Base-by-base conservation (phyloP, 2,113 vertebrate species). In the Xiphophorus maculatus region DNA sequence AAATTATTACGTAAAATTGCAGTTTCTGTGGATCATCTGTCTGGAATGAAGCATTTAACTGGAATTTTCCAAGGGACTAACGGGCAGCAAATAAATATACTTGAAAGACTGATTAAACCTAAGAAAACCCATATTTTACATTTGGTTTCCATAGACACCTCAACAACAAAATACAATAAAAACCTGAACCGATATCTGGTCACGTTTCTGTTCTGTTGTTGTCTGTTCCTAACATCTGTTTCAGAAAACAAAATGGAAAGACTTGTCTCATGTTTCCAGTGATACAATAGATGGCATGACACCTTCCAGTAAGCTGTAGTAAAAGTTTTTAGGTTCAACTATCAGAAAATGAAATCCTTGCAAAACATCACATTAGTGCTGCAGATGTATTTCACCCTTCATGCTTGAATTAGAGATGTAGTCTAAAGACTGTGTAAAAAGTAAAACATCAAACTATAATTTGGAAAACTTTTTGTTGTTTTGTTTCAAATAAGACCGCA, bases 251-350 rank as follows among this genome's bases (percentile, higher is more conserved):
- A 87, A 92, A 77, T 91, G 90, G 83, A 92, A 94, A 85, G 71
- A 84, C 89, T 89, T 80, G 79, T 83, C 80, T 91, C 63, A 87
- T 83, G 76, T 93, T 92, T 93, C 90, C 87, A 82, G 63, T 85
- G 88, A 91, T 89, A 76, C 82, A 92, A 84, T 84, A 68, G 48
- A 73, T 61, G 80, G 33, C 68, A 67, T 76, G 29, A 81, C 82
- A 79, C 74, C 42, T 78, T 80, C 37, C 51, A 66, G 54, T 79
- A 76, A 80, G 64, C 22, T 42, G 58, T 6, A 13, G 60, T 40
- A 67, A 71, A 67, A 28, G 44, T 44, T 28, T 29, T 32, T 5
- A 3, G 9, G 64, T 29, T 22, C 62, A 5, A 77, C 40, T 64
- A 27, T 3, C 76, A 13, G 60, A 2, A 28, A 40, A 66, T 63